These are phyloP conservation scores for Chionoecetes opilio DNA, from an alignment of 1,140 invertebrate genomes.

Conservation along the genomic window DNA sequence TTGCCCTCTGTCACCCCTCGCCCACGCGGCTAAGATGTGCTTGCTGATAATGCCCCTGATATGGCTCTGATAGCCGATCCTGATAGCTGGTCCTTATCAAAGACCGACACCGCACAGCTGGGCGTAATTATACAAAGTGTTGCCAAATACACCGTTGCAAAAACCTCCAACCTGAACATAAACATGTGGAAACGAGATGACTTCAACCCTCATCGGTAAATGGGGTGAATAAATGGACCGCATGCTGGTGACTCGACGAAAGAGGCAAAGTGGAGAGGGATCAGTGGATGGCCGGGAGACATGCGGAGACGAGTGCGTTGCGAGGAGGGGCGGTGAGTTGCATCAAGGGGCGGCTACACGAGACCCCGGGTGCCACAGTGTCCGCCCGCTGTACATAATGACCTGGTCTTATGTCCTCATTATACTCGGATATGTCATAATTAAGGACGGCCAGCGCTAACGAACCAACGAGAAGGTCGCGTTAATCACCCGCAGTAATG, in stretches of 20 bases:
- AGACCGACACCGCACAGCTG: slow-evolving; percentile 44
- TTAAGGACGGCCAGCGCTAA: slow-evolving; percentile 44
- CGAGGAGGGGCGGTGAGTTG: no score
- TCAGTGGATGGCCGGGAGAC: background rate
- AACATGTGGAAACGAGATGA: background rate
- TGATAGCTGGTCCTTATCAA: slow-evolving; percentile 27
- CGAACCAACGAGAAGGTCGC: slow-evolving; percentile 13
- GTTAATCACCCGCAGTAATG: slow-evolving; percentile 35
- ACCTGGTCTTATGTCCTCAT: slow-evolving; percentile 43
- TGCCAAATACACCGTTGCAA: background rate
- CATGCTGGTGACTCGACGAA: background rate
- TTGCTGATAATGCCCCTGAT: slow-evolving; percentile 41
- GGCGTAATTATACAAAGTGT: slow-evolving; percentile 41
- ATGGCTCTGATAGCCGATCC: slow-evolving; percentile 5
- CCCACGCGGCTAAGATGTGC: slow-evolving; percentile 5
- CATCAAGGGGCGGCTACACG: background rate
- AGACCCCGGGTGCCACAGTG: slow-evolving; percentile 20
- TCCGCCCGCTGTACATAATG: slow-evolving; percentile 23
- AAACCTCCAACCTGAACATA: background rate
- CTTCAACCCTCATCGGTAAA: background rate
- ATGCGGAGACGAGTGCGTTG: background rate
- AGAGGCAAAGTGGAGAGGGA: background rate
- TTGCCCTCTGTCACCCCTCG: slow-evolving; percentile 3
- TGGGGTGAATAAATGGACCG: background rate
- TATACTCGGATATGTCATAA: slow-evolving; percentile 49